phyloP scores from a whole-genome alignment of 1,140 invertebrate species.

The Parapsyche elsis region DNA sequence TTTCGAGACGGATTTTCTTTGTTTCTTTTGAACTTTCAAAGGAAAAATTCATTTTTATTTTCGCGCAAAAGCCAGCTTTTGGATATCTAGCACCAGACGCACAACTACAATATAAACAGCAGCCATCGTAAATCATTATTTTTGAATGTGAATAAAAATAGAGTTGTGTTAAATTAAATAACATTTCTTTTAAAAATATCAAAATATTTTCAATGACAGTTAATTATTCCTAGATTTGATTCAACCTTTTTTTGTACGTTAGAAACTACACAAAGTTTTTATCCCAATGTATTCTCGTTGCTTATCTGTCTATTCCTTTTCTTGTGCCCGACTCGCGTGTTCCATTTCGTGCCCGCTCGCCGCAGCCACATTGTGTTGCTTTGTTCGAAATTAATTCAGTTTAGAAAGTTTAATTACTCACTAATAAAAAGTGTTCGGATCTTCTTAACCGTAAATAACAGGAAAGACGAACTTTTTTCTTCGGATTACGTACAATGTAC shows the following conservation, averaged over 20 bases:
- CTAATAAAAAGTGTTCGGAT: slow-evolving; percentile 47
- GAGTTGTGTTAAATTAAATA: no score
- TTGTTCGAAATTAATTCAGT: slow-evolving; percentile 46
- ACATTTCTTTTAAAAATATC: no score
- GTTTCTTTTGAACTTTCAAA: neutral
- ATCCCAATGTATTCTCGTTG: neutral
- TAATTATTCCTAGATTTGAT: neutral
- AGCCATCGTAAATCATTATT: no score
- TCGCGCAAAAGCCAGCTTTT: neutral
- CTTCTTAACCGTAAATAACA: neutral
- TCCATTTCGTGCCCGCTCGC: neutral
- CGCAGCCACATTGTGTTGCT: neutral
- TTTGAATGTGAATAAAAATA: no score
- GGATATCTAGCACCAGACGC: no score
- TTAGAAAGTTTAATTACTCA: slow-evolving; percentile 50
- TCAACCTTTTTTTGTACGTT: neutral
- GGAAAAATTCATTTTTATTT: neutral
- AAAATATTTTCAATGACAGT: no score
- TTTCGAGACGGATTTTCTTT: neutral
- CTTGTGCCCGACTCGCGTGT: neutral
- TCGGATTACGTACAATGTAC: no score
- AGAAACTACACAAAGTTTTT: neutral
- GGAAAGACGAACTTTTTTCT: no score
- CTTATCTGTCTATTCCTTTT: neutral
- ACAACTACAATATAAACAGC: no score